Evolutionary conservation across 1,140 invertebrate species (phyloP).

Genomic region (Trypoxylus dichotomus): DNA sequence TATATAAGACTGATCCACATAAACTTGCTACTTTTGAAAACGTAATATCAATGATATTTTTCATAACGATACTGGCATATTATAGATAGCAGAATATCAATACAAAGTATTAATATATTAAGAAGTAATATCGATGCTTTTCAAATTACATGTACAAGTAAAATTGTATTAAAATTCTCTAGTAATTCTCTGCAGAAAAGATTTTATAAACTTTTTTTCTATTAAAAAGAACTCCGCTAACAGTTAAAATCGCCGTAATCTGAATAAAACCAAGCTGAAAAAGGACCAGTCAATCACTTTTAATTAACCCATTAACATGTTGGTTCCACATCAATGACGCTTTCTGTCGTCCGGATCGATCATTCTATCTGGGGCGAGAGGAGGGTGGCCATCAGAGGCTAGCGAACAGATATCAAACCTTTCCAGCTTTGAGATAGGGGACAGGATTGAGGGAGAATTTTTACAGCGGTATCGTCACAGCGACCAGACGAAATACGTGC

Average conservation of each 20-base stretch:
- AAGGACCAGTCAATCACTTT: slow-evolving; percentile 15
- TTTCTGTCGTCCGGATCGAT: slow-evolving; percentile 10
- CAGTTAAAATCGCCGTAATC: background rate
- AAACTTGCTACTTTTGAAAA: too few species aligned
- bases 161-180: too few species aligned
- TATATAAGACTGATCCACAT: too few species aligned
- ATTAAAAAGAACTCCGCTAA: too few species aligned
- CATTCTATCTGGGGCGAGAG: background rate
- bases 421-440: background rate
- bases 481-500: slow-evolving; percentile 1
- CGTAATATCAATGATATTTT: too few species aligned
- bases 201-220: too few species aligned
- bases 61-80: too few species aligned
- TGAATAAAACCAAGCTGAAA: slow-evolving; percentile 4
- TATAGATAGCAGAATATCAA: too few species aligned
- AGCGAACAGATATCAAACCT: background rate
- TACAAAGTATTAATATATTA: background rate
- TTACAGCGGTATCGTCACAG: background rate
- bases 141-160: too few species aligned
- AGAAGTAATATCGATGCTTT: too few species aligned
- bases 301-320: slow-evolving; percentile 23
- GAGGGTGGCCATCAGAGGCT: background rate
- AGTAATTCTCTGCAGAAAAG: too few species aligned
- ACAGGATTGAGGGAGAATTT: background rate
- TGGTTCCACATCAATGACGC: background rate